phyloP scores from a whole-genome alignment of 2,797 vertebrate genomes.

The Thunnus albacares region DNA sequence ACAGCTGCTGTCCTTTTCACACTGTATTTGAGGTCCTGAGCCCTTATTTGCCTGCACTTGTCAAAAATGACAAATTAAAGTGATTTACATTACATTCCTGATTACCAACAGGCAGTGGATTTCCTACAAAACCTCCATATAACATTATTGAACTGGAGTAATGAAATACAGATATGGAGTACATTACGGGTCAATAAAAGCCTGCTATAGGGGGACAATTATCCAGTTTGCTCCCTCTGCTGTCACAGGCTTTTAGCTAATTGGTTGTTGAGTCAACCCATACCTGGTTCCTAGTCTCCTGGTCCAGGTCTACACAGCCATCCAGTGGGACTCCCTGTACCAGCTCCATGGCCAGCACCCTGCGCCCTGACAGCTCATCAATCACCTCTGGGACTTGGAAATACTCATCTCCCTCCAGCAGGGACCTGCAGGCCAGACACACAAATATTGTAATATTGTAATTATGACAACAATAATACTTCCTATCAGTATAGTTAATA shows the following conservation, averaged over 20 bases:
- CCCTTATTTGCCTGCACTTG: conserved; percentile 19
- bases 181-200: not conserved
- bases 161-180: not conserved
- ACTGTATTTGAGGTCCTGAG: not conserved
- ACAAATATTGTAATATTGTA: not conserved
- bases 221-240: not conserved
- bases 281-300: conserved; percentile 90
- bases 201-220: too few species aligned
- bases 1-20: conserved; percentile 10
- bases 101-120: too few species aligned
- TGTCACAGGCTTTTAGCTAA: conserved; percentile 6
- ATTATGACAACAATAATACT: not conserved
- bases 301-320: conserved; percentile 87
- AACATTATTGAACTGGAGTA: too few species aligned
- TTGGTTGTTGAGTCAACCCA: not conserved
- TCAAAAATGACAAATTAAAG: not conserved
- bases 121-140: too few species aligned
- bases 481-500: not conserved
- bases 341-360: conserved; percentile 91
- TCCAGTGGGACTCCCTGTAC: conserved; percentile 91
- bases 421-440: conserved; percentile 75
- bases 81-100: not conserved
- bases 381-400: conserved; percentile 90
- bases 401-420: conserved; percentile 85
- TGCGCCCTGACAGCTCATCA: conserved; percentile 84